These are phyloP conservation scores for Tetramorium parvispinum DNA, from an alignment of 1,140 invertebrate species.

Conservation along the genomic window DNA sequence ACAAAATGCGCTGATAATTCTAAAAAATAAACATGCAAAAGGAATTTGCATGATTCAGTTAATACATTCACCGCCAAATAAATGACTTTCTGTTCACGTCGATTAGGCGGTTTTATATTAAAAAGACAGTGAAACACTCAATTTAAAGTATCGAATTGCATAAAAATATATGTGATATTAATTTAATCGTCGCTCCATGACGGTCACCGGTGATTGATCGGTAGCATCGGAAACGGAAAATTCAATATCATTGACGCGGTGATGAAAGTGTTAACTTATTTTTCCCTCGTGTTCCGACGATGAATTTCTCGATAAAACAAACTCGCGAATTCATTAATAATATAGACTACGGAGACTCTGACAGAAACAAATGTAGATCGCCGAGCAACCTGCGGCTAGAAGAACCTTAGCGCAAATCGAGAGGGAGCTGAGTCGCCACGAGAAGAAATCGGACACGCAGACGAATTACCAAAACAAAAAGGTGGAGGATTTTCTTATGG, in stretches of 20 bases:
- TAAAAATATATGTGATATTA: no score
- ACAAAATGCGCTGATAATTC: neutral
- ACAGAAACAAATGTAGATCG: constrained; percentile 30
- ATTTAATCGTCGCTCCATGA: no score
- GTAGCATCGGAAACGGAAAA: no score
- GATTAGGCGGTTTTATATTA: no score
- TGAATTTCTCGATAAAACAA: neutral
- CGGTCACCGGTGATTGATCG: no score
- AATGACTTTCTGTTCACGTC: no score
- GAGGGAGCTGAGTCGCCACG: neutral
- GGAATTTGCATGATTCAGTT: neutral
- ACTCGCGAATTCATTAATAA: neutral
- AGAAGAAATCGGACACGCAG: neutral
- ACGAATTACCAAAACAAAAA: constrained; percentile 14
- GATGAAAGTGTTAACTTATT: neutral
- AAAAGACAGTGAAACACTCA: no score
- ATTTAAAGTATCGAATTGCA: no score
- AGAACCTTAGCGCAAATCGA: neutral
- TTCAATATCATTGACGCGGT: no score
- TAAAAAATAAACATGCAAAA: neutral
- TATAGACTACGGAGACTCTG: neutral
- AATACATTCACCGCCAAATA: neutral
- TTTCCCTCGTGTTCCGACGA: neutral
- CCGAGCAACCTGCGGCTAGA: neutral
- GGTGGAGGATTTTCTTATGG: neutral